A percentile compares a stretch with the other conserved stretches of the same genome.
Conservation (phyloP, 2,113 vertebrate species). For the Osmerus eperlanus region DNA sequence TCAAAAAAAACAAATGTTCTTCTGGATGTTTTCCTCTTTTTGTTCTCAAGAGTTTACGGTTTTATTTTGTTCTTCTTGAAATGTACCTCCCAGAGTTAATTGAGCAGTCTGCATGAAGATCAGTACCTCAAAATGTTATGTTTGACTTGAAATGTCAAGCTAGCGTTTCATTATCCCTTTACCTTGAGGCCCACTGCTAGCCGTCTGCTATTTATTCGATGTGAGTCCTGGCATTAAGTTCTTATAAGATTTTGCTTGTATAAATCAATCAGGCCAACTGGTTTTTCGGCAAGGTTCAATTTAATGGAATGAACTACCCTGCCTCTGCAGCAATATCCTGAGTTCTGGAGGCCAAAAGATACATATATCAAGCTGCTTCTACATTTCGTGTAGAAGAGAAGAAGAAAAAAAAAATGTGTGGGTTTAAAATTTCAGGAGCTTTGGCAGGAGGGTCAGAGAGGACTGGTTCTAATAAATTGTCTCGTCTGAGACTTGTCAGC, state of each 20-base stretch:
- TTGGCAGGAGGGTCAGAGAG: not conserved
- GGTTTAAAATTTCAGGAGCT: not conserved
- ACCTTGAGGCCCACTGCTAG: conserved; percentile 19
- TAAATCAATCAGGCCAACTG: conserved; percentile 40
- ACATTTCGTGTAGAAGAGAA: not conserved
- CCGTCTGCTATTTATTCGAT: conserved; percentile 43
- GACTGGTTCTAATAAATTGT: not conserved
- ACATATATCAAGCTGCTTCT: not conserved
- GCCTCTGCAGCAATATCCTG: conserved; percentile 9
- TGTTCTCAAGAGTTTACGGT: no score
- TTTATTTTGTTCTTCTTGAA: no score
- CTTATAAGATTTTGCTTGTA: conserved; percentile 15
- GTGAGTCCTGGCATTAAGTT: conserved; percentile 14
- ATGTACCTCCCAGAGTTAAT: no score
- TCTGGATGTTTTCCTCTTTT: no score
- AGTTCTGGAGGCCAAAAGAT: conserved; percentile 11
- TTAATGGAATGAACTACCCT: conserved; percentile 34
- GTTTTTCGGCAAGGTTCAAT: conserved; percentile 33
- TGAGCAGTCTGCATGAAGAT: not conserved
- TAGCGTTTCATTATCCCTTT: conserved; percentile 33
- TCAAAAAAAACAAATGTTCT: no score
- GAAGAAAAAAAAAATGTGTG: not conserved
- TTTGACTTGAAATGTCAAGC: conserved; percentile 52
- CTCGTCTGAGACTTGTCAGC: not conserved
- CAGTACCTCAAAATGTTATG: conserved; percentile 35